Evolutionary conservation across 2,797 vertebrate species (phyloP), one percentile per base, ranked within the genome.

Genomic region (Tokudaia muenninki): DNA sequence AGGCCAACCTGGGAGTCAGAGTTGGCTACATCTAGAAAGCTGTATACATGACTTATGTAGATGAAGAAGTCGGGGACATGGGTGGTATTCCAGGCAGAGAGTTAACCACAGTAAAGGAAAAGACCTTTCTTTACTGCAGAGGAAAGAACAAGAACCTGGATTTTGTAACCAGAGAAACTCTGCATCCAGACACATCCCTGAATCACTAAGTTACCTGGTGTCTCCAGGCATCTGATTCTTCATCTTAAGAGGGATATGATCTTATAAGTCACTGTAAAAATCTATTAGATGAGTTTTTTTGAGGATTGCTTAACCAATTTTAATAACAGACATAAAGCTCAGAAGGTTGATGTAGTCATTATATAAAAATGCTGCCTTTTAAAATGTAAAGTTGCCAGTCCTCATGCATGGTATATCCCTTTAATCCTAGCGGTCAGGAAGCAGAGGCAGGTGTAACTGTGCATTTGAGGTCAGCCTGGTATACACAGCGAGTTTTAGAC

Each of bases 121-220:
- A 93, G 55, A 78, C n/a, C 87, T 77, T 74, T 87, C 90, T 77
- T 74, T 92, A 52, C 8, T 95, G 37, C 44, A 80, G 0, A 87
- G 19, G 47, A 61, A 90, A 90, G 61, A 95, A 17, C 16, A 90
- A 90, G 61, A 95, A 17, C 16, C 50, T 94, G 22, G 17, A 55
- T 70, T 95, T 96, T 97, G 65, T 80, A 94, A 91, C 61, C 55
- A 75, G 47, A 95, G 72, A 80, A 44, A 37, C 37, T 41, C 92
- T 77, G 16, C 79, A 77, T 96, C 90, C 24, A 79, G 0, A 47
- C n/a, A 37, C 59, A 65, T 84, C 19, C 93, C 87, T 95, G 6
- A 78, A 59, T 72, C n/a, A 37, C 50, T 37, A 92, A 94, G 31
- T 89, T 89, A 52, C 1, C 21, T 78, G 59, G 8, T 47, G 92